A percentile compares a stretch with the other conserved stretches of the same genome.
phyloP scores from a whole-genome alignment of 2,797 vertebrate species.

The Cryptoblepharus egeriae region DNA sequence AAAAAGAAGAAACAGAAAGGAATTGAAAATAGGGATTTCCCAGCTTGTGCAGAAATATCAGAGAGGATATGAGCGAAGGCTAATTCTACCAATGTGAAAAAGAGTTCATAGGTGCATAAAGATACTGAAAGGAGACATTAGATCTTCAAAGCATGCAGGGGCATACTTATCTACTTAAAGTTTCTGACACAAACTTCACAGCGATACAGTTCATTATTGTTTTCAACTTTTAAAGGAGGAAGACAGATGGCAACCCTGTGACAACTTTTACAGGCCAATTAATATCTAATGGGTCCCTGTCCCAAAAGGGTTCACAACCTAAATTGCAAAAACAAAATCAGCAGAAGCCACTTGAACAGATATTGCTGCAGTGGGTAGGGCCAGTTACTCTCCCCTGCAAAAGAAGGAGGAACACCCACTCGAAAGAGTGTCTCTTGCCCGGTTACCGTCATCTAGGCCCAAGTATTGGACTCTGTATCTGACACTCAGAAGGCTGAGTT shows the following conservation, averaged over 20 bases:
- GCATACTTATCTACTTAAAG: neutral
- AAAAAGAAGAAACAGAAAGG: neutral
- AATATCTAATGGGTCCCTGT: too few relatives aligned
- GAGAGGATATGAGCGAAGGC: neutral
- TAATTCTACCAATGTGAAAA: neutral
- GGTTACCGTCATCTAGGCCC: too few relatives aligned
- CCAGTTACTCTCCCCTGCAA: too few relatives aligned
- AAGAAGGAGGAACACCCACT: too few relatives aligned
- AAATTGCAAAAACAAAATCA: too few relatives aligned
- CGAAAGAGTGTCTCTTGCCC: too few relatives aligned
- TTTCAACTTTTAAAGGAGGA: neutral
- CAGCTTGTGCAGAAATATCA: neutral
- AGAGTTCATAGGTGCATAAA: neutral
- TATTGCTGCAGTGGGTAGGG: too few relatives aligned
- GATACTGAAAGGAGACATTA: neutral
- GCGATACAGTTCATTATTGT: neutral
- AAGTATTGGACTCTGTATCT: too few relatives aligned
- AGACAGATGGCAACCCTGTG: neutral
- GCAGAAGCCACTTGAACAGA: too few relatives aligned
- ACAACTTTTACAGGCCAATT: neutral
- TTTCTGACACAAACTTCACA: neutral
- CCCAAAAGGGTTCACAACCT: too few relatives aligned
- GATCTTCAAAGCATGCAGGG: neutral
- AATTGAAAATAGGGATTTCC: neutral
- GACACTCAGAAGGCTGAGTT: too few relatives aligned